Conservation (phyloP, 2,113 vertebrate genomes). For the Formicarius rufipectus region DNA sequence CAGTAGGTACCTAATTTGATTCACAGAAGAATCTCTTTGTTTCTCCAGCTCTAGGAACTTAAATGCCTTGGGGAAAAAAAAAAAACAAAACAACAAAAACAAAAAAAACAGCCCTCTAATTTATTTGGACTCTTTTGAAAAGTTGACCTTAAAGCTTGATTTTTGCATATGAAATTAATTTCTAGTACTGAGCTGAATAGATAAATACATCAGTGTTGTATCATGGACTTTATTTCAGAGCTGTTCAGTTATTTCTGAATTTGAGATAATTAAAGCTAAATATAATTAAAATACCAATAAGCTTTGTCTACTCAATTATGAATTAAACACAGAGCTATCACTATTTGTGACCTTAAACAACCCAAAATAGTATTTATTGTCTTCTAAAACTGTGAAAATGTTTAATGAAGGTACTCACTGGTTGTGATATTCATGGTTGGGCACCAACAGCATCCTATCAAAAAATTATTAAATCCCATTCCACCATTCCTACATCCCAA, state of each 20-base stretch:
- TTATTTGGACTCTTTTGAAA: neutral
- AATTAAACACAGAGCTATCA: neutral
- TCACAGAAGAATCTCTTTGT: neutral
- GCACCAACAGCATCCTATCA: neutral
- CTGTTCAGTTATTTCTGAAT: neutral
- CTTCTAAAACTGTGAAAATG: neutral
- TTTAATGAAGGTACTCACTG: neutral
- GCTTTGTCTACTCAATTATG: neutral
- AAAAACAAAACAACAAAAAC: no score
- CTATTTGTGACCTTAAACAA: neutral
- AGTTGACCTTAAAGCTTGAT: neutral
- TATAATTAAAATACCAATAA: neutral
- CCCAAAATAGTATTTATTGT: neutral
- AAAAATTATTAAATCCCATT: neutral
- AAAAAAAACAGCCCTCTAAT: neutral
- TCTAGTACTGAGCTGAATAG: neutral
- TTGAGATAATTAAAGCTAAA: neutral
- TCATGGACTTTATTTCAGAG: neutral
- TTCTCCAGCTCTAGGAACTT: neutral
- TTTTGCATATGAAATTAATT: neutral
- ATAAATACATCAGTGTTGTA: neutral
- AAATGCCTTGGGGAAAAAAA: neutral
- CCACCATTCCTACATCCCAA: neutral
- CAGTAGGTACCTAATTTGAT: neutral
- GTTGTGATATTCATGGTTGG: neutral